Conservation (phyloP, 2,113 vertebrate species). For the Syngnathus scovelli region DNA sequence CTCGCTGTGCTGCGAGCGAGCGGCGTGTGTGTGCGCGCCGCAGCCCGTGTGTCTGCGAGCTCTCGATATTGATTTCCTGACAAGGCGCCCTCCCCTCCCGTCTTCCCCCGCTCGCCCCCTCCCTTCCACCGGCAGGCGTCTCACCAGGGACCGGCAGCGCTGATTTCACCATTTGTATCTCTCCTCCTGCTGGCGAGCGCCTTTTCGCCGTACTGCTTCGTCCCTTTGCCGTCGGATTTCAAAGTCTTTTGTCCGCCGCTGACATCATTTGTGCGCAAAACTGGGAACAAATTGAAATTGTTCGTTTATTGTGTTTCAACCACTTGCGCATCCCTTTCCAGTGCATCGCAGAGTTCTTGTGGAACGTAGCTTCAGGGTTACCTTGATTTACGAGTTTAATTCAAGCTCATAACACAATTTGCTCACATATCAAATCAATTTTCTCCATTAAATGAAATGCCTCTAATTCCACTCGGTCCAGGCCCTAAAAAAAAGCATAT, state of each 20-base stretch:
- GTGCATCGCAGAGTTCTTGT: no score
- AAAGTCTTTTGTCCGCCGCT: neutral
- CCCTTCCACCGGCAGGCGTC: constrained; percentile 26
- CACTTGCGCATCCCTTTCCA: no score
- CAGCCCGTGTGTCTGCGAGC: constrained; percentile 28
- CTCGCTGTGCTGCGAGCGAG: constrained; percentile 35
- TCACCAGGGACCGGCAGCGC: constrained; percentile 42
- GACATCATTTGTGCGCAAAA: neutral
- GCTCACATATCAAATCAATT: no score
- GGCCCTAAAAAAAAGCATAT: no score
- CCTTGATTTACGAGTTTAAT: no score
- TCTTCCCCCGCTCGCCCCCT: constrained; percentile 15
- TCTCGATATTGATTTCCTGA: constrained; percentile 68
- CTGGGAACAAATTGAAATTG: no score
- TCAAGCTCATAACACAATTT: no score
- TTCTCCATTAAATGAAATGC: no score
- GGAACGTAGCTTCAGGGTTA: no score
- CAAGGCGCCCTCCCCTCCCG: constrained; percentile 31
- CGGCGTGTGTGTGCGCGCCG: constrained; percentile 13
- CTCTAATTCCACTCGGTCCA: no score
- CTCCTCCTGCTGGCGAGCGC: constrained; percentile 24
- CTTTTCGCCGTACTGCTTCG: constrained; percentile 5
- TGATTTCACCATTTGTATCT: constrained; percentile 56
- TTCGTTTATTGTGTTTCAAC: no score
- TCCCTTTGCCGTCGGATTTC: neutral